These are phyloP conservation scores for Psammodynastes pulverulentus DNA, from an alignment of 2,113 vertebrate species.

Conservation along the genomic window DNA sequence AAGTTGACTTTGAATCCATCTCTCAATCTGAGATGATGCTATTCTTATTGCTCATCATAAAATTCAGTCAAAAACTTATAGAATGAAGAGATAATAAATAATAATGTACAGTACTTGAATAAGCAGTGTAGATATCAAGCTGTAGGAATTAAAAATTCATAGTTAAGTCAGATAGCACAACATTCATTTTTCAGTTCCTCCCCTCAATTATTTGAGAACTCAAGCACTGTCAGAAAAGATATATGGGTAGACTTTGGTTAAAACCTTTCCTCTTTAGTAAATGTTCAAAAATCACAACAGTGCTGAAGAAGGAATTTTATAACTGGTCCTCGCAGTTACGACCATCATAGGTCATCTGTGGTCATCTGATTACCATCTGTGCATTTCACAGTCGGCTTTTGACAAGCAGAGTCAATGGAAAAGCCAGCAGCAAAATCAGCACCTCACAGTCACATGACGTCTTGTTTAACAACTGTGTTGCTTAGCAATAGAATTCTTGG, in stretches of 20 bases:
- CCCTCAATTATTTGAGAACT: background rate
- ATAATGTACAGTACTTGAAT: background rate
- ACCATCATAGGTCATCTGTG: background rate
- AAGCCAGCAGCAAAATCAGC: background rate
- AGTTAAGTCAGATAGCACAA: background rate
- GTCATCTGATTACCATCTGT: background rate
- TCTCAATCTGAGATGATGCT: background rate
- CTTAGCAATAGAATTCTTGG: background rate
- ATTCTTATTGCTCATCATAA: background rate
- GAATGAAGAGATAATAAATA: background rate
- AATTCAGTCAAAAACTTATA: background rate
- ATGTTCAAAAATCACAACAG: background rate
- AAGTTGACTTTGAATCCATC: background rate
- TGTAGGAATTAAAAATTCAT: background rate
- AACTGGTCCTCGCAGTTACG: background rate
- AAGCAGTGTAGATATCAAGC: background rate
- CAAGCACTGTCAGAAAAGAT: background rate
- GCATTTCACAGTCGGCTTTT: background rate
- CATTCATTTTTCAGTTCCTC: background rate
- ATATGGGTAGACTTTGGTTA: background rate
- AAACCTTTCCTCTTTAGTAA: background rate
- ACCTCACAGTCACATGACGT: background rate
- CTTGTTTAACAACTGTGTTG: background rate
- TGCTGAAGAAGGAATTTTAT: background rate
- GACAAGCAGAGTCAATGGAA: background rate